phyloP scores from a whole-genome alignment of 2,113 vertebrate species.

The Sclerurus mexicanus region DNA sequence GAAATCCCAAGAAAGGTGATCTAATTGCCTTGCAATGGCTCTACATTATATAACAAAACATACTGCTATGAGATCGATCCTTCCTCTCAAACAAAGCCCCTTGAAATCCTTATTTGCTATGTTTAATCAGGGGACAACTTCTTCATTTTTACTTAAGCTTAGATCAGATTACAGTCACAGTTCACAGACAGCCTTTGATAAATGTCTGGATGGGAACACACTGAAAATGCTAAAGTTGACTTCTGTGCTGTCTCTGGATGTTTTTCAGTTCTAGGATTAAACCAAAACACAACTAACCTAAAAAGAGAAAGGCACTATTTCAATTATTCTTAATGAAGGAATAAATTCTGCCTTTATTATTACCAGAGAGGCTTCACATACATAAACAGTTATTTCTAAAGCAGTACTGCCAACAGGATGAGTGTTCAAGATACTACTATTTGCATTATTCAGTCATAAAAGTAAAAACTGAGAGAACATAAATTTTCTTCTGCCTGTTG shows the following conservation, averaged over 20 bases:
- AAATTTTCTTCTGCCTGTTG: background rate
- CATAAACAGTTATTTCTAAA: background rate
- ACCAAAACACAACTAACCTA: background rate
- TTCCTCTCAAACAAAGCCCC: background rate
- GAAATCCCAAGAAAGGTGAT: constrained; percentile 24
- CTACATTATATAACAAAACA: background rate
- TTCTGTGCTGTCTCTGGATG: background rate
- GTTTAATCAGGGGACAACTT: background rate
- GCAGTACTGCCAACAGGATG: background rate
- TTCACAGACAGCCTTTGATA: background rate
- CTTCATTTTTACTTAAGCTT: constrained; percentile 3
- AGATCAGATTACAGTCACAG: background rate
- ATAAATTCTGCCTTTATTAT: constrained; percentile 16
- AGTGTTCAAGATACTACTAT: background rate
- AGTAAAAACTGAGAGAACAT: background rate
- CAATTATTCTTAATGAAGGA: background rate
- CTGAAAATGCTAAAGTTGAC: background rate
- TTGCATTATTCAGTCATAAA: background rate
- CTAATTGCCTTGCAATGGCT: constrained; percentile 8
- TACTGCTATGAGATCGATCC: background rate
- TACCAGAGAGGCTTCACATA: background rate
- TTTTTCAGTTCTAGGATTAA: background rate
- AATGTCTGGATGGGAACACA: background rate
- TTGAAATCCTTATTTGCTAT: background rate
- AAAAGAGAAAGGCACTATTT: background rate